Evolutionary conservation across 2,888 invertebrate species (phyloP), one percentile per base, ranked within the genome.

Genomic region (Habroteleia sp.): DNA sequence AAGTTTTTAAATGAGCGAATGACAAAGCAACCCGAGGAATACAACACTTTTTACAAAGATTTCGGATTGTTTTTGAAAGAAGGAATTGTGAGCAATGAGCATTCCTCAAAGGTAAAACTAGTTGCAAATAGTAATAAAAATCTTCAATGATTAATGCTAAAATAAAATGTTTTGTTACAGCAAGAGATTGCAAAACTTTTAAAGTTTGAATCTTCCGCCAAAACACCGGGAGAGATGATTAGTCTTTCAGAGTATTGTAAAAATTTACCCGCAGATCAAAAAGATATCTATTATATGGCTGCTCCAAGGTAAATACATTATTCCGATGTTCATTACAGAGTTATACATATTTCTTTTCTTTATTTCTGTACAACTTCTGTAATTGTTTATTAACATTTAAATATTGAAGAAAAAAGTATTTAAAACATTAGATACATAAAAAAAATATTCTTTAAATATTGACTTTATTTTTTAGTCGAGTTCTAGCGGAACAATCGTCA

Each of bases 51-150:
- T 89, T 98, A 97, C 88, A 93, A 93, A 71, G 97, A 98, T 82
- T 98, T 98, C 86, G 95, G 95, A 0, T 89, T 98, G 56, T 99
- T 97, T 87, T 91, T 99, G 52, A 97, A 98, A 85, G 98, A 99
- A 89, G 99, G 98, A 27, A 96, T 99, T 83, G 94, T 98, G 1
- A 94, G 94, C 77, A 91, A 92, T 42, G 95, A 94, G 85, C 93
- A 95, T 77, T 86, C 91, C 2, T 95, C 96, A 86, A 97, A 96
- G 91, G 96, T 96, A 90, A 83, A 6, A 46, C 10, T 46, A 50
- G 33, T 33, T 33, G 10, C 10, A n/a, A 39, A 8, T 41, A n/a
- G n/a, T n/a, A n/a, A n/a, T n/a, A n/a, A n/a, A n/a, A n/a, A n/a
- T n/a, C n/a, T n/a, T 42, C 44, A 27, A 27, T 27, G n/a, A 27